Evolutionary conservation across 2,888 invertebrate genomes (phyloP).

Genomic region (Nemotelus nigrinus): DNA sequence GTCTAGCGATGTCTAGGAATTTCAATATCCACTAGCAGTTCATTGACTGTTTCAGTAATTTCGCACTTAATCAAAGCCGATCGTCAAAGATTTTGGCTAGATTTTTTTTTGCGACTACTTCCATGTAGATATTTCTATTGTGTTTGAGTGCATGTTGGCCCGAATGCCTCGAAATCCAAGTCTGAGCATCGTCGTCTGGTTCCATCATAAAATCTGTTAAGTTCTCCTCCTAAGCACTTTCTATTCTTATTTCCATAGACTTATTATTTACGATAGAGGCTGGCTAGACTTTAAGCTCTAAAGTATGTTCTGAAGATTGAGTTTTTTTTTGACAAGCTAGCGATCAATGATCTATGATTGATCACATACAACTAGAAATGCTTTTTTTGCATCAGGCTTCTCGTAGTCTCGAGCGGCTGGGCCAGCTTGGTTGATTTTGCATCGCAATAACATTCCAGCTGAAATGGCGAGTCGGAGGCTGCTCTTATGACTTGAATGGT

Average conservation of each 20-base stretch:
- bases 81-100: neutral
- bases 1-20: constrained; percentile 6
- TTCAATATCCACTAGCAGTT: neutral
- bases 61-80: neutral
- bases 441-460: neutral
- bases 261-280: neutral
- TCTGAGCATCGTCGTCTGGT: too few relatives aligned
- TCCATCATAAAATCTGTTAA: too few relatives aligned
- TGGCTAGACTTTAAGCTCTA: neutral
- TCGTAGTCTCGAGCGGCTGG: neutral
- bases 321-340: neutral
- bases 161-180: too few relatives aligned
- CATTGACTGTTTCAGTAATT: neutral
- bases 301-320: too few relatives aligned
- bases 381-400: neutral
- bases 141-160: too few relatives aligned
- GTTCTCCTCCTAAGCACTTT: too few relatives aligned
- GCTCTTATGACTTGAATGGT: neutral
- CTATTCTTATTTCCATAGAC: too few relatives aligned
- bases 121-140: too few relatives aligned
- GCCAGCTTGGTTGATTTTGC: neutral
- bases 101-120: too few relatives aligned
- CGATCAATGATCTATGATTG: constrained; percentile 19
- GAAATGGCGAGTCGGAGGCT: neutral
- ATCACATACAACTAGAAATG: neutral